A percentile compares a stretch with the other conserved stretches of the same genome.
Evolutionary conservation across 2,888 invertebrate species (phyloP).

Genomic region (Idaea aversata): DNA sequence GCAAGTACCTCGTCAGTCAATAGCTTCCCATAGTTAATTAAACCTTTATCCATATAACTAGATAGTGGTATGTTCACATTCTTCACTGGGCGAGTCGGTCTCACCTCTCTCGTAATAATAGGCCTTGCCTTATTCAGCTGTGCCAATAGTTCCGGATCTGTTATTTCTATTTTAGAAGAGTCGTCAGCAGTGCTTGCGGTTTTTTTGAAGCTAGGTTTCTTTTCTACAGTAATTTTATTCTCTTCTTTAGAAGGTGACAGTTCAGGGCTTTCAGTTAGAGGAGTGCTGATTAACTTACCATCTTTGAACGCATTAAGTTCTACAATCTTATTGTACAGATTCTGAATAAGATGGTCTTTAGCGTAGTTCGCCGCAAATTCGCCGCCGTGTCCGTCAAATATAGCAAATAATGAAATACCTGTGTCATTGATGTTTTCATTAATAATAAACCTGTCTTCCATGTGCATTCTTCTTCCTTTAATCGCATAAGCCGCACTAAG

Average conservation of each 20-base stretch:
- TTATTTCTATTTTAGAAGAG: conserved; percentile 80
- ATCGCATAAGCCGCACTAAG: conserved; percentile 93
- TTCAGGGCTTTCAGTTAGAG: conserved; percentile 54
- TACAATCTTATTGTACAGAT: conserved; percentile 87
- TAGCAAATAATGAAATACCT: conserved; percentile 92
- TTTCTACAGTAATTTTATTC: conserved; percentile 60
- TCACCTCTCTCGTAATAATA: conserved; percentile 81
- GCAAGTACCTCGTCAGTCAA: conserved; percentile 93
- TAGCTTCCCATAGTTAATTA: conserved; percentile 89
- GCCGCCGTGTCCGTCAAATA: conserved; percentile 98
- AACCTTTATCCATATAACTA: conserved; percentile 86
- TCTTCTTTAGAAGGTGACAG: conserved; percentile 70
- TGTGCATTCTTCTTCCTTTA: conserved; percentile 92
- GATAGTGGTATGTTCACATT: conserved; percentile 74
- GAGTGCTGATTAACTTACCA: conserved; percentile 70
- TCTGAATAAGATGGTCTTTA: conserved; percentile 91
- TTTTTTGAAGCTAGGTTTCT: conserved; percentile 84
- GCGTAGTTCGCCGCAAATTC: conserved; percentile 97
- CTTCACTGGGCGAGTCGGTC: conserved; percentile 69
- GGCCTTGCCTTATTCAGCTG: conserved; percentile 83
- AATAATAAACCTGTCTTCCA: conserved; percentile 97
- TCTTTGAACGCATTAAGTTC: conserved; percentile 85
- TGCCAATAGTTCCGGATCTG: conserved; percentile 84
- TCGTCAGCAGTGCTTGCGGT: conserved; percentile 82
- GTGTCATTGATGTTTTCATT: conserved; percentile 92